These are phyloP conservation scores for Antennarius striatus DNA, from an alignment of 2,113 vertebrate species.

Conservation along the genomic window DNA sequence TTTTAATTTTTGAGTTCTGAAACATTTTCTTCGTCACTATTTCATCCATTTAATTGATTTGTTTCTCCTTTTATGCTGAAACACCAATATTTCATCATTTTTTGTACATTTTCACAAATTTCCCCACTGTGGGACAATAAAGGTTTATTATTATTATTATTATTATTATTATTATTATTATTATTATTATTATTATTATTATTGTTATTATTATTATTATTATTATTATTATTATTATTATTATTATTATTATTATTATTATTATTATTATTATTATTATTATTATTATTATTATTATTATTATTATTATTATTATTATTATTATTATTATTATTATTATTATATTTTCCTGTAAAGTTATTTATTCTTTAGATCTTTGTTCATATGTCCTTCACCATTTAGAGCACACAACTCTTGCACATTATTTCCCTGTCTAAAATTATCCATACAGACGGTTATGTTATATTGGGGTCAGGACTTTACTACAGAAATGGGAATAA, in stretches of 20 bases:
- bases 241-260: no score
- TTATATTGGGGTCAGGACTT: slow-evolving; percentile 51
- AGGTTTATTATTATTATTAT: no score
- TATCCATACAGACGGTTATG: slow-evolving; percentile 1
- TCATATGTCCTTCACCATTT: slow-evolving; percentile 67
- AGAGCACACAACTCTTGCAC: slow-evolving; percentile 31
- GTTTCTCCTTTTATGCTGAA: slow-evolving; percentile 33
- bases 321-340: no score
- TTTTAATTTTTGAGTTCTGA: slow-evolving; percentile 18
- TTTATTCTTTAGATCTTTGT: slow-evolving; percentile 68
- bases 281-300: no score
- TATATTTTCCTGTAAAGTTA: slow-evolving; percentile 34
- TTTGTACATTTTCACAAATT: no score
- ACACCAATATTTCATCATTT: slow-evolving; percentile 44
- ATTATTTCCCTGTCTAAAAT: slow-evolving; percentile 30
- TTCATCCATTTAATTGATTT: slow-evolving; percentile 36
- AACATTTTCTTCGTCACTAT: slow-evolving; percentile 5
- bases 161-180: no score
- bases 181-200: no score
- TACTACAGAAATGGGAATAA: slow-evolving; percentile 47
- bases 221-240: no score
- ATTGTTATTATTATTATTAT: no score
- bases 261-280: no score
- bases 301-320: no score
- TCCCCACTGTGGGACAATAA: no score